Percentiles rank a stretch among this genome's conserved stretches.
phyloP scores from a whole-genome alignment of 1,140 invertebrate genomes.

The Chrysomallon squamiferum region DNA sequence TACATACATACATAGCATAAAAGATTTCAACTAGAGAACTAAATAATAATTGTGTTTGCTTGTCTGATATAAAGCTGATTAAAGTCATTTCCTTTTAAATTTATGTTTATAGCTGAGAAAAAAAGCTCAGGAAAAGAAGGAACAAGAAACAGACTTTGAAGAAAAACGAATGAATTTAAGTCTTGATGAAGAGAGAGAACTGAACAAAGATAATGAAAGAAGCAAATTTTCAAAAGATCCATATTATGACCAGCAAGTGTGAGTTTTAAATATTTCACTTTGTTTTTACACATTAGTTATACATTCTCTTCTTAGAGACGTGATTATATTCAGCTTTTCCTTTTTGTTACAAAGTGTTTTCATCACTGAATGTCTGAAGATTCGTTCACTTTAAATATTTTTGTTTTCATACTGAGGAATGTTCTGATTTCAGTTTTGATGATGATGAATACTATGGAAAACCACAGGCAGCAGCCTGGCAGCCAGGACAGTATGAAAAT shows the following conservation, averaged over 20 bases:
- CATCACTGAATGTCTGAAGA: not conserved
- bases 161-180: slow-evolving; percentile 94
- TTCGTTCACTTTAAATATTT: no score
- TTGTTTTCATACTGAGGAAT: no score
- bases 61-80: no score
- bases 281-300: no score
- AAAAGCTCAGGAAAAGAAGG: slow-evolving; percentile 90
- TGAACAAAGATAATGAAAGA: slow-evolving; percentile 89
- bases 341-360: no score
- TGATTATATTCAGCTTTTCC: no score
- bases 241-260: slow-evolving; percentile 43
- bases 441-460: slow-evolving; percentile 58
- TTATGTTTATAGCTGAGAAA: slow-evolving; percentile 78
- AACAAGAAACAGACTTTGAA: slow-evolving; percentile 95
- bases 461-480: slow-evolving; percentile 44
- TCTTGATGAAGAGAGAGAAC: slow-evolving; percentile 72
- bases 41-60: no score
- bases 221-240: slow-evolving; percentile 54
- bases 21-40: no score
- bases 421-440: slow-evolving; percentile 46
- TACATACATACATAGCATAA: no score
- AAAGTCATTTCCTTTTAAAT: no score
- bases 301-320: no score
- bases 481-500: slow-evolving; percentile 62
- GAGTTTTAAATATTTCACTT: no score